Evolutionary conservation across 2,113 vertebrate species (phyloP), one percentile per base, ranked within the genome.

Genomic region (Desmodus rotundus): DNA sequence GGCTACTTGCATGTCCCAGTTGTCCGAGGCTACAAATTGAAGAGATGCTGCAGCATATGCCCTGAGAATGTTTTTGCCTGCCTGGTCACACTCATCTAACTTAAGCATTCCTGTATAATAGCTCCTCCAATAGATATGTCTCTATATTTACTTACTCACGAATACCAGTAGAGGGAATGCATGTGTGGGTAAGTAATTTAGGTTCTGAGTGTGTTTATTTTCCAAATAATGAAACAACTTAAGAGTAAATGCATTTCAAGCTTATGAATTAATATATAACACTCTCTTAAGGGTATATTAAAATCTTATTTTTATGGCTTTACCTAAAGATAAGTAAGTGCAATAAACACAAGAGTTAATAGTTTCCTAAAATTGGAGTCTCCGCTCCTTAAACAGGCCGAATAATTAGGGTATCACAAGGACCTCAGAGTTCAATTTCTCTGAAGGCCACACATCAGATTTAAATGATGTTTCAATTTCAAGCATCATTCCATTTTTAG

Each of bases 241-340:
- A 47, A 78, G 4, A 61, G 33, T 33, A 43, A 93, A 93, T 70
- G 7, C 0, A 87, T 93, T 92, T 91, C 70, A 90, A 90, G 41
- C 65, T 77, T n/a, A 50, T 22, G 77, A 56, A 52, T 56, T 78
- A 47, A 70, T 82, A 72, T 65, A 24, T 12, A 92, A 38, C 26
- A 61, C 24, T 81, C 11, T 80, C 91, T 90, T 38, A 87, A 91
- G n/a, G 7, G 2, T 73, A 61, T 13, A 68, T 95, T 86, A 94
- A 95, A 87, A 83, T 89, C 41, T 43, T 87, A 50, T 50, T 93
- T 96, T 11, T 56, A 78, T 91, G 89, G 88, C 22, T 50, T 72
- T 17, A 88, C 47, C 28, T 88, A 22, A 87, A 91, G 50, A 70
- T 61, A 58, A 72, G 19, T 84, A 72, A 43, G 28, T 76, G 31